Evolutionary conservation across 2,113 vertebrate species (phyloP), one percentile per base, ranked within the genome.

Genomic region (Lynx canadensis): DNA sequence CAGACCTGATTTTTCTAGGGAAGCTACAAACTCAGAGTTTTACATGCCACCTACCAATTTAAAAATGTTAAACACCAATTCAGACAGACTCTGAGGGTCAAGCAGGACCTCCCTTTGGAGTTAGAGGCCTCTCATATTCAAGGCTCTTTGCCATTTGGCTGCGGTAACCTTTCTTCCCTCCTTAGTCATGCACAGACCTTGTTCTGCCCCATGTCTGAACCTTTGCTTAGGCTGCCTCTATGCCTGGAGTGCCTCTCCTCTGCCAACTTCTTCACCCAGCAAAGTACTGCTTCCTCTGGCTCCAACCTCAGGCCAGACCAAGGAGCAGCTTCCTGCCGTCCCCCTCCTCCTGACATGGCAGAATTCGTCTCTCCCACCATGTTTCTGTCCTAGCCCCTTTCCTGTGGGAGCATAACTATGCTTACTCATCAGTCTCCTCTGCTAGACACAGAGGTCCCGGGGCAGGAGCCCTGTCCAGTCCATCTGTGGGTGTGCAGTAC

Each of bases 271-370:
- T 71, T 84, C 60, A 79, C 52, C 12, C 31, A 31, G 57, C 66
- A 36, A 31, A 50, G 18, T 18, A 29, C 27, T 8, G 3, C 69
- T 33, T 82, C 21, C 19, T 73, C 11, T 15, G 12, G 21, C 60
- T 93, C 83, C 27, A 8, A 45, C n/a, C 31, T 5, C 29, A 55
- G 48, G 50, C 69, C 45, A 78, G 31, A 83, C 36, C 65, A 23
- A 21, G 38, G 57, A 63, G 19, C 23, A 1, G 48, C 55, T 60
- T 90, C 79, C 55, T 29, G 12, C 31, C 4, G 23, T 18, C 29
- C 1, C 2, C 7, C 4, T 27, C 9, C 14, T n/a, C 52, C 21
- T 6, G 41, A 0, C 7, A 0, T 23, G 41, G 63, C 41, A 79
- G 76, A 66, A 29, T 23, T 8, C 21, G 36, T 16, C 76, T 38